Base-by-base conservation (phyloP, 2,797 vertebrate genomes). In the Holocentrus rufus region DNA sequence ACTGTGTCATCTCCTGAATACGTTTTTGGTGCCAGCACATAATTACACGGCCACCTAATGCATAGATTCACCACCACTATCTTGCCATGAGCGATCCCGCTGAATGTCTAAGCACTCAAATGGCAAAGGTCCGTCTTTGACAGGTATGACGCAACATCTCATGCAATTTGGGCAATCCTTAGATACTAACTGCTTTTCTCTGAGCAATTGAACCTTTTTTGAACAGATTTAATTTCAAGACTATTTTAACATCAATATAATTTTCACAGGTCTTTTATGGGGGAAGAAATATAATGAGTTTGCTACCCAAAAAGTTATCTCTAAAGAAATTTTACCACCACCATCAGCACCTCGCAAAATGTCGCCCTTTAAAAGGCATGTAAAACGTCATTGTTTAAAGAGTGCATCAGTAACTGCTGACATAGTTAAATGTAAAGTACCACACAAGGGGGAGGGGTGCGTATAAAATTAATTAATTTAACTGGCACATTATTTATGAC, bases 341-440 rank as follows among this genome's bases (percentile, higher is more conserved):
- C 23, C 47, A 31, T 81, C 69, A 84, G 62, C 15, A 18, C 53
- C 60, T 65, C 66, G 42, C 71, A 84, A 80, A 87, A 82, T n/a
- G 70, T 67, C 66, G 76, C 69, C 77, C 67, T 88, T 90, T 83
- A 79, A 87, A 82, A 85, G 77, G 81, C 85, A 85, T 84, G 90
- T 90, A 80, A 92, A 93, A 90, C 91, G 87, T 91, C 91, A 92
- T 90, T 92, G 92, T 93, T 92, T 92, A 91, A 90, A 87, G 80
- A 89, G 87, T 86, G 88, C 92, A 91, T 93, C 91, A 92, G 92
- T 94, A 94, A 92, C 88, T 92, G 93, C 94, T 94, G 93, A 94
- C 92, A 90, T 86, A 71, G 90, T 92, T 91, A 88, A 93, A 93
- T 92, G 90, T 91, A 93, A 93, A 94, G 87, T 87, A 90, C 83